phyloP scores from a whole-genome alignment of 2,797 vertebrate genomes.

The Chiroxiphia lanceolata region DNA sequence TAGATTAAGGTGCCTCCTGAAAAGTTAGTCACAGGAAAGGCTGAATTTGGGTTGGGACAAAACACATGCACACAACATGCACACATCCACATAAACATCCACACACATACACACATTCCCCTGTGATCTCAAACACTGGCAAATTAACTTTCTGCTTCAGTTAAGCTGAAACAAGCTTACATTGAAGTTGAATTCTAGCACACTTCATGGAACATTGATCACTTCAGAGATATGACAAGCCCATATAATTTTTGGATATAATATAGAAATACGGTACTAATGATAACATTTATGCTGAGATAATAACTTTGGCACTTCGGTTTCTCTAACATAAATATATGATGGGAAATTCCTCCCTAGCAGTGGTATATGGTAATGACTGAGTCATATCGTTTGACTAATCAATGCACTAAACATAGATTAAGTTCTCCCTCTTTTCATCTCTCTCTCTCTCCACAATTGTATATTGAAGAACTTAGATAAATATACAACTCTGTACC shows the following conservation, averaged over 20 bases:
- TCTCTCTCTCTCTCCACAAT: background rate
- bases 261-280: background rate
- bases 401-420: conserved; percentile 33
- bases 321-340: conserved; percentile 36
- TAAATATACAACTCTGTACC: conserved; percentile 32
- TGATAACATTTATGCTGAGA: conserved; percentile 26
- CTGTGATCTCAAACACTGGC: background rate
- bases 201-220: background rate
- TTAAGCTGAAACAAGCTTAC: background rate
- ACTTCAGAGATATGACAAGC: background rate
- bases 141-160: background rate
- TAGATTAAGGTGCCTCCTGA: conserved; percentile 31
- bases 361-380: conserved; percentile 5
- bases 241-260: background rate
- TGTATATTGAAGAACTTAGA: conserved; percentile 8
- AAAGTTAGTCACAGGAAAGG: background rate
- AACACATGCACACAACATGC: background rate
- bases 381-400: conserved; percentile 18
- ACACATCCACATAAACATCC: rapidly evolving
- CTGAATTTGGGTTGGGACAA: background rate
- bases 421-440: background rate
- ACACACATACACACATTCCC: too few species aligned
- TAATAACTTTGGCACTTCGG: conserved; percentile 41
- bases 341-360: background rate
- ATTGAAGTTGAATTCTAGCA: background rate